phyloP scores from a whole-genome alignment of 2,888 invertebrate species.

The Caenorhabditis imperialis region DNA sequence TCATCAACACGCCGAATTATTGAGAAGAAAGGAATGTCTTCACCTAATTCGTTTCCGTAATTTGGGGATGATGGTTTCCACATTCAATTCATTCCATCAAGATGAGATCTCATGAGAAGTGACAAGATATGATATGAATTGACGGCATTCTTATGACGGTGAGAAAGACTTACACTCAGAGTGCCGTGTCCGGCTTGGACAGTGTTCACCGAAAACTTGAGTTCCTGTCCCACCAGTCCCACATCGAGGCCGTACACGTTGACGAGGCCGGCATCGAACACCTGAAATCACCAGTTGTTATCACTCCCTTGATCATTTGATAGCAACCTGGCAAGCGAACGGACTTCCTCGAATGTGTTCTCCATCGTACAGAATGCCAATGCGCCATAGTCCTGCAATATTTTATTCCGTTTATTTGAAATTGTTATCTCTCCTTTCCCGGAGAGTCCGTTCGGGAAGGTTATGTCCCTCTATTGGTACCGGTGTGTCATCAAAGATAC shows the following conservation, averaged over 20 bases:
- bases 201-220: constrained; percentile 77
- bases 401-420: background rate
- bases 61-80: constrained; percentile 7
- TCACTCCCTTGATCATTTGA: background rate
- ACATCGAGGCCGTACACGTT: constrained; percentile 80
- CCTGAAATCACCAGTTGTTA: constrained; percentile 41
- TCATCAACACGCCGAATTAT: constrained; percentile 9
- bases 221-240: constrained; percentile 78
- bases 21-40: constrained; percentile 22
- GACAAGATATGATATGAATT: constrained; percentile 45
- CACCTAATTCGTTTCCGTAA: no score
- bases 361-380: constrained; percentile 94
- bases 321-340: constrained; percentile 88
- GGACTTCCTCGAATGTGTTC: constrained; percentile 96
- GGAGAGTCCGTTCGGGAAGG: constrained; percentile 19
- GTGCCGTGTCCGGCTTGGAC: constrained; percentile 74
- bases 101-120: constrained; percentile 10
- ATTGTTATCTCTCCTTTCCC: background rate
- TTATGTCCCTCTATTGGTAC: constrained; percentile 36
- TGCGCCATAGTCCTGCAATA: constrained; percentile 87
- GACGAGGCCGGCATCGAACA: constrained; percentile 76
- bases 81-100: constrained; percentile 18
- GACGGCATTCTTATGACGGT: background rate
- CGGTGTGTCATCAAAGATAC: constrained; percentile 51
- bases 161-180: constrained; percentile 47